These are phyloP conservation scores for Sminthurinus aureus DNA, from an alignment of 2,888 invertebrate species.

Conservation along the genomic window DNA sequence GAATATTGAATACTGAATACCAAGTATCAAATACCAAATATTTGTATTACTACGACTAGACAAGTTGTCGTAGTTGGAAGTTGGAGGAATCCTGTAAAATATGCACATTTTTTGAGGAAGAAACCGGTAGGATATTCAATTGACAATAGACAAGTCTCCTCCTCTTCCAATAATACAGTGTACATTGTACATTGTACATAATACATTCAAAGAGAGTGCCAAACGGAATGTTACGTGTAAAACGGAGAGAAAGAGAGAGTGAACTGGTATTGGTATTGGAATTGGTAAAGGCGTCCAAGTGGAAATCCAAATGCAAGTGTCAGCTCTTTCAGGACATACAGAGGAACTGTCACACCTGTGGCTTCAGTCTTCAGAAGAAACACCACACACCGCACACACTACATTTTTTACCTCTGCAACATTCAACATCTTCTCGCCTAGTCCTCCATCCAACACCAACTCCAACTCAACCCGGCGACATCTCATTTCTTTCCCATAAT, in stretches of 20 bases:
- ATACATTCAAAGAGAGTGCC: too few relatives aligned
- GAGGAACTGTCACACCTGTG: background rate
- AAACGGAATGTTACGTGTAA: too few relatives aligned
- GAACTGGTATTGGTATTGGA: background rate
- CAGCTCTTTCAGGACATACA: constrained; percentile 2
- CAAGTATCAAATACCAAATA: too few relatives aligned
- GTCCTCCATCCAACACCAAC: background rate
- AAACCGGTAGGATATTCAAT: constrained; percentile 17
- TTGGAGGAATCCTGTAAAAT: too few relatives aligned
- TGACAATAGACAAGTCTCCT: too few relatives aligned
- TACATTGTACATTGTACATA: too few relatives aligned
- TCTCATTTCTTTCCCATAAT: constrained; percentile 7
- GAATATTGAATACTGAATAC: too few relatives aligned
- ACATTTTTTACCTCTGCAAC: background rate
- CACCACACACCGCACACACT: background rate
- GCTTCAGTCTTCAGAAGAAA: background rate
- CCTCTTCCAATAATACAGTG: too few relatives aligned
- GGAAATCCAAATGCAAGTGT: background rate
- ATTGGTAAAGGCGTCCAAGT: background rate
- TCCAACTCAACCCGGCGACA: background rate
- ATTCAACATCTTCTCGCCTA: too few relatives aligned
- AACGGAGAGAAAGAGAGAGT: too few relatives aligned
- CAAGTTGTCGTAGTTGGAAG: too few relatives aligned
- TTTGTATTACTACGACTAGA: too few relatives aligned
- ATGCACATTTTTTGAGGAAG: background rate